Conservation (phyloP, 2,113 vertebrate species). For the Bubo scandiacus region DNA sequence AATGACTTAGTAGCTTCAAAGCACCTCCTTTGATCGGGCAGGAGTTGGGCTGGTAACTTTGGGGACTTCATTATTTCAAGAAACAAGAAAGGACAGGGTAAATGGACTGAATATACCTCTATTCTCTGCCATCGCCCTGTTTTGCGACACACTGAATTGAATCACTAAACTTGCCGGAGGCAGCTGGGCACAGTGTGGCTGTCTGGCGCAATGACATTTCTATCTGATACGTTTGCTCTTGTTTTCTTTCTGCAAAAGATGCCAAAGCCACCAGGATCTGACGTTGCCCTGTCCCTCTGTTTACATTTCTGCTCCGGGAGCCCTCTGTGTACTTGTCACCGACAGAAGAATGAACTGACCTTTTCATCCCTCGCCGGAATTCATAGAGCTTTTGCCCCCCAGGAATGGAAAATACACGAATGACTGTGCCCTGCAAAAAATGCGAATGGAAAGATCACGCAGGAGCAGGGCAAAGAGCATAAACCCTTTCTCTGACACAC, state of each 20-base stretch:
- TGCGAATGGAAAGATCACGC: not conserved
- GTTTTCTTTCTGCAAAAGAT: constrained; percentile 46
- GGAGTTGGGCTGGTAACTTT: not conserved
- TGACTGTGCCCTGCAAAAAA: constrained; percentile 89
- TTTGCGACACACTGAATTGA: not conserved
- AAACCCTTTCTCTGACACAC: not conserved
- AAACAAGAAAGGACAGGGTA: not conserved
- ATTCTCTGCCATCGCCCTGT: not conserved
- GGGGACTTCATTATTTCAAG: not conserved
- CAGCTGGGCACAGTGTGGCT: not conserved
- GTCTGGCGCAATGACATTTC: constrained; percentile 22
- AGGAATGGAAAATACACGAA: constrained; percentile 91
- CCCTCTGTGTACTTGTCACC: not conserved
- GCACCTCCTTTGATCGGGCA: not conserved
- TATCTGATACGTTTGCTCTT: not conserved
- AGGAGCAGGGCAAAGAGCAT: not conserved
- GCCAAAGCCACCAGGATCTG: constrained; percentile 56
- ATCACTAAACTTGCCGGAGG: not conserved
- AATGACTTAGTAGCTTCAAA: not conserved
- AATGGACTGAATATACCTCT: not conserved
- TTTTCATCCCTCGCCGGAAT: constrained; percentile 95
- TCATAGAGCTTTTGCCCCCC: constrained; percentile 91
- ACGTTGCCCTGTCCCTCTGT: not conserved
- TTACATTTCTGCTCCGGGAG: not conserved
- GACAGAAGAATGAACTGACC: constrained; percentile 72